These are phyloP conservation scores for Ochlodes sylvanus DNA, from an alignment of 2,888 invertebrate genomes.

Conservation along the genomic window DNA sequence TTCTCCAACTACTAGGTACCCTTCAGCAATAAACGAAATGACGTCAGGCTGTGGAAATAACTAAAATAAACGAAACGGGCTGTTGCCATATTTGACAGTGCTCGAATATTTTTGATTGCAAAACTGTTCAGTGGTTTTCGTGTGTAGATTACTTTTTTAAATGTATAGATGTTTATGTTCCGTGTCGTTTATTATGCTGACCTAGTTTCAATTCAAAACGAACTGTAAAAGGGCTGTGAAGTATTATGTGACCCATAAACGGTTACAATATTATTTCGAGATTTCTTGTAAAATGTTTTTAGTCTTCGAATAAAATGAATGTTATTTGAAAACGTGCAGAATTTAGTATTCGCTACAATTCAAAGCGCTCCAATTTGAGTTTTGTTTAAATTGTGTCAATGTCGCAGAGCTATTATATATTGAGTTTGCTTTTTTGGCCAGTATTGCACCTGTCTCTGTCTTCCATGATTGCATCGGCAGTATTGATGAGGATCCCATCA, in stretches of 20 bases:
- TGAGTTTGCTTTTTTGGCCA: no score
- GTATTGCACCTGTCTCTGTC: no score
- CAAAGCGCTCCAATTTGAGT: no score
- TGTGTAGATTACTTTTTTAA: not conserved
- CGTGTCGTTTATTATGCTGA: slow-evolving; percentile 13
- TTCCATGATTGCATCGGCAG: no score
- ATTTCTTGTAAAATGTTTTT: slow-evolving; percentile 7
- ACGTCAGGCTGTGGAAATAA: not conserved
- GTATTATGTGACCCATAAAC: slow-evolving; percentile 13
- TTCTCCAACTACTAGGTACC: no score
- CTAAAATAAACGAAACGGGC: not conserved
- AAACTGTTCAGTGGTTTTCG: not conserved
- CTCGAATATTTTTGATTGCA: slow-evolving; percentile 6
- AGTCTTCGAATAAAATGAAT: not conserved
- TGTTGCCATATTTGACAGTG: not conserved
- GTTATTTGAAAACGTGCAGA: not conserved
- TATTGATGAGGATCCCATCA: no score
- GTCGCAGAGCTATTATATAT: no score
- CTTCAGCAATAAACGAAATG: no score
- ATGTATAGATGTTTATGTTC: not conserved
- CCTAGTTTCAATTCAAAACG: slow-evolving; percentile 27
- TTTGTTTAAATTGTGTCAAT: no score
- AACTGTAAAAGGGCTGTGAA: slow-evolving; percentile 12
- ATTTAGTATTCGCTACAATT: no score
- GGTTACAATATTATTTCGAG: slow-evolving; percentile 22